Percentiles rank a stretch among this genome's conserved stretches.
These are phyloP conservation scores for Eilema griseolum DNA, from an alignment of 2,888 invertebrate species.

Conservation along the genomic window DNA sequence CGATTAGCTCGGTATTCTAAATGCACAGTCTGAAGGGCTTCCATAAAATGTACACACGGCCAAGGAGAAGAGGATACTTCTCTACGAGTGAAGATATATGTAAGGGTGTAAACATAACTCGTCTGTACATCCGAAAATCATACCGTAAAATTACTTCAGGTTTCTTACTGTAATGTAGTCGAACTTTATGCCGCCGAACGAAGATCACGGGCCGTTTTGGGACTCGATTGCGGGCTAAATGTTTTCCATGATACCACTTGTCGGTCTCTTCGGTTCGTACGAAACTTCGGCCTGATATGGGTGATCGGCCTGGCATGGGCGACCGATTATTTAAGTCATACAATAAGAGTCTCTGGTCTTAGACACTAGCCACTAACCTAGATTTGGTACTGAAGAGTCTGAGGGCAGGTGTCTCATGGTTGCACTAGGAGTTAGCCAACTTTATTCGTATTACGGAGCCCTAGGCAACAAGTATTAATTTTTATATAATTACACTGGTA, in stretches of 20 bases:
- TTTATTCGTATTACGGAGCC: neutral
- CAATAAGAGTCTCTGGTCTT: neutral
- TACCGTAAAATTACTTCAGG: neutral
- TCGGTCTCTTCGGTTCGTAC: too few relatives aligned
- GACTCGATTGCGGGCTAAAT: neutral
- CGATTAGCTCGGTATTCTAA: neutral
- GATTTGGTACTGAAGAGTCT: neutral
- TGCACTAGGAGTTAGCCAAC: neutral
- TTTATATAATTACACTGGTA: too few relatives aligned
- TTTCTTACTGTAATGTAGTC: neutral
- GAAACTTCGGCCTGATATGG: neutral
- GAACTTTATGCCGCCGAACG: neutral
- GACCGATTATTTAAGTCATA: neutral
- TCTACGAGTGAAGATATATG: too few relatives aligned
- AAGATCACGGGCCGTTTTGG: too few relatives aligned
- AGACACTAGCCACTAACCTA: neutral
- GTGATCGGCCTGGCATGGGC: neutral
- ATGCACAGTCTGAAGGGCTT: neutral
- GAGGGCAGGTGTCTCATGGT: neutral
- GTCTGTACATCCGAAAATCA: neutral
- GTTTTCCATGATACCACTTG: neutral
- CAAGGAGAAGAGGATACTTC: too few relatives aligned
- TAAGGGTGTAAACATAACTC: neutral
- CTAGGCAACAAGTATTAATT: too few relatives aligned
- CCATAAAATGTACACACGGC: neutral